These are phyloP conservation scores for Myotis vivesi DNA, from an alignment of 2,797 vertebrate genomes.

Conservation along the genomic window DNA sequence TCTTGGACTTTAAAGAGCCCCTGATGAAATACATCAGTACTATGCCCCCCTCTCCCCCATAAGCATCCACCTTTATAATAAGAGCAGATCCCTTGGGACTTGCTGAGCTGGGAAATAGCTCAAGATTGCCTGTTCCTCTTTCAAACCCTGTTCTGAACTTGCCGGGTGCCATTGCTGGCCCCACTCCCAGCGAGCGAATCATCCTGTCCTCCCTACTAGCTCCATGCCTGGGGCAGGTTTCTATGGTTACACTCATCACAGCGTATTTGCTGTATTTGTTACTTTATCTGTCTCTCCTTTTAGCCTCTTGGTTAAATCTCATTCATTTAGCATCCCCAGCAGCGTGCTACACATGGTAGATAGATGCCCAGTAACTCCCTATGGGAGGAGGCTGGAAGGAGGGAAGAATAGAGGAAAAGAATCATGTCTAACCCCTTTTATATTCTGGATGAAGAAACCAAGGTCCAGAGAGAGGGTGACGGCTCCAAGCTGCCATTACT, in stretches of 20 bases:
- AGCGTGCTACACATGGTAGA: background rate
- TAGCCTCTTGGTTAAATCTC: background rate
- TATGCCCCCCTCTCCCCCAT: background rate
- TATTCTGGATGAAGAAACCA: background rate
- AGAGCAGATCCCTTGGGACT: background rate
- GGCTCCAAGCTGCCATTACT: background rate
- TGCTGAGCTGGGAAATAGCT: background rate
- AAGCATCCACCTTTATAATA: background rate
- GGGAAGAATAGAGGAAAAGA: no score
- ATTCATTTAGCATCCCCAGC: background rate
- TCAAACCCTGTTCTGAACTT: background rate
- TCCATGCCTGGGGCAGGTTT: background rate
- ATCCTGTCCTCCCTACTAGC: background rate
- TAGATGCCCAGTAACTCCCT: background rate
- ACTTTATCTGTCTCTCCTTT: background rate
- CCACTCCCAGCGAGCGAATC: background rate
- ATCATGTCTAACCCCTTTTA: background rate
- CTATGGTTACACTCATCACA: background rate
- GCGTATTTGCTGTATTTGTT: background rate
- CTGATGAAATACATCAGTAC: background rate
- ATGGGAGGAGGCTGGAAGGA: background rate
- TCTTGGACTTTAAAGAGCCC: background rate
- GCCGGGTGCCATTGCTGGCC: background rate
- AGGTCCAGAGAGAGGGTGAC: background rate
- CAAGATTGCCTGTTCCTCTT: background rate